phyloP scores from a whole-genome alignment of 2,113 vertebrate genomes.

The Gobiocypris rarus region DNA sequence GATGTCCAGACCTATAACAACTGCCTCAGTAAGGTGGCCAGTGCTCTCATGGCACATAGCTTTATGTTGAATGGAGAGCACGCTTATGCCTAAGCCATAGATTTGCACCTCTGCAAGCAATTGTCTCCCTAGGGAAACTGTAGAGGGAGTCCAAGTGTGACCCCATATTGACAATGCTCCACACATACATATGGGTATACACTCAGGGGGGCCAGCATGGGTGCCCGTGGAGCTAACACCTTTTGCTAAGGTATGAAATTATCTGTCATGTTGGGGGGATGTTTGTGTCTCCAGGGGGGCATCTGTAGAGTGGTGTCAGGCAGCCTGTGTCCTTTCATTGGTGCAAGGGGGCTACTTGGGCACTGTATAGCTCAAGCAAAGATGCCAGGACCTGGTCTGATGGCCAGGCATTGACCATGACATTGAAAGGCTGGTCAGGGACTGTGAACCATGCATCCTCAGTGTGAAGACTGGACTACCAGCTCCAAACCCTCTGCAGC shows the following conservation, averaged over 20 bases:
- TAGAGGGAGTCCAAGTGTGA: constrained; percentile 17
- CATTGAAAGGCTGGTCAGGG: background rate
- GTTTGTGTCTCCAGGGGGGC: constrained; percentile 15
- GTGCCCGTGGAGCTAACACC: constrained; percentile 5
- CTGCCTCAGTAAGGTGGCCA: too few species aligned
- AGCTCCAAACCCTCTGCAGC: background rate
- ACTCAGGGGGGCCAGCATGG: background rate
- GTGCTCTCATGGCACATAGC: too few species aligned
- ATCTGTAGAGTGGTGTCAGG: background rate
- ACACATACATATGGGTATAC: constrained; percentile 2
- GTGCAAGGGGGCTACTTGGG: background rate
- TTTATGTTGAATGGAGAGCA: background rate
- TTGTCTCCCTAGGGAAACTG: constrained; percentile 14
- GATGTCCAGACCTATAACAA: too few species aligned
- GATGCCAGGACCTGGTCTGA: background rate
- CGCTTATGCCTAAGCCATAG: background rate
- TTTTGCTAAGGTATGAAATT: too few species aligned
- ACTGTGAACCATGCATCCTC: background rate
- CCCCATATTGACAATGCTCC: background rate
- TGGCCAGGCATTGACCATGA: background rate
- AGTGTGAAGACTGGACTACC: background rate
- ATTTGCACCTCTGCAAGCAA: background rate
- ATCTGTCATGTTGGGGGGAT: constrained; percentile 25
- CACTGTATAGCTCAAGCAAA: background rate
- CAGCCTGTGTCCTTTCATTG: constrained; percentile 11